Evolutionary conservation across 2,797 vertebrate genomes (phyloP).

Genomic region (Avahi laniger): DNA sequence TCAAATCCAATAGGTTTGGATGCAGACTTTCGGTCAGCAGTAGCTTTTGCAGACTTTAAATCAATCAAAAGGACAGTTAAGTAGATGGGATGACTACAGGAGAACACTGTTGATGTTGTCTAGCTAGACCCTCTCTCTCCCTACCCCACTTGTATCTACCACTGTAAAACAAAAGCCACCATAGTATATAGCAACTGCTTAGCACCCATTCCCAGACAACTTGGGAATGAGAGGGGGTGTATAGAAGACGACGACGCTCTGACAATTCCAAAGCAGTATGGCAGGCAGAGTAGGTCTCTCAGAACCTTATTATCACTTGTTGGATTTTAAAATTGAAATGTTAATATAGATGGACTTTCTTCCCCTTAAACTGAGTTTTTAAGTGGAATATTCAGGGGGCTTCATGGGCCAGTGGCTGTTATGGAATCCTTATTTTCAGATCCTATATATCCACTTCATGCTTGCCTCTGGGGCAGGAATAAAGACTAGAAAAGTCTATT

Average conservation of each 20-base stretch:
- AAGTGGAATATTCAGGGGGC: not conserved
- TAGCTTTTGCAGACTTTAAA: slow-evolving; percentile 91
- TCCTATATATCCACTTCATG: not conserved
- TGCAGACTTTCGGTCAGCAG: slow-evolving; percentile 91
- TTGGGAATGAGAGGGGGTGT: not conserved
- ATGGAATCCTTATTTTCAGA: not conserved
- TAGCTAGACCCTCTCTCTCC: not conserved
- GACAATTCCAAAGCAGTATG: not conserved
- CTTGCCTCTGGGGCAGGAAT: not conserved
- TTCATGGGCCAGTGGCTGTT: not conserved
- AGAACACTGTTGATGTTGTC: not conserved
- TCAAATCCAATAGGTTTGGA: slow-evolving; percentile 91
- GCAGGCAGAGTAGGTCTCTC: not conserved
- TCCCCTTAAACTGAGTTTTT: not conserved
- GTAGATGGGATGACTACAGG: not conserved
- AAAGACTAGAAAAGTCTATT: not conserved
- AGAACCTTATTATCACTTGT: not conserved
- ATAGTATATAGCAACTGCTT: not conserved
- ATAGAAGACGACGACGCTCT: not conserved
- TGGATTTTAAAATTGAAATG: not conserved
- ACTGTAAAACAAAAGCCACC: not conserved
- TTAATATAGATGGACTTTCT: not conserved
- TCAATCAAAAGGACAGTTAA: slow-evolving; percentile 46
- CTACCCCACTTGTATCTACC: too few species aligned
- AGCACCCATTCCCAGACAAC: not conserved